phyloP scores from a whole-genome alignment of 2,888 invertebrate species.

The Pristionchus mayeri region DNA sequence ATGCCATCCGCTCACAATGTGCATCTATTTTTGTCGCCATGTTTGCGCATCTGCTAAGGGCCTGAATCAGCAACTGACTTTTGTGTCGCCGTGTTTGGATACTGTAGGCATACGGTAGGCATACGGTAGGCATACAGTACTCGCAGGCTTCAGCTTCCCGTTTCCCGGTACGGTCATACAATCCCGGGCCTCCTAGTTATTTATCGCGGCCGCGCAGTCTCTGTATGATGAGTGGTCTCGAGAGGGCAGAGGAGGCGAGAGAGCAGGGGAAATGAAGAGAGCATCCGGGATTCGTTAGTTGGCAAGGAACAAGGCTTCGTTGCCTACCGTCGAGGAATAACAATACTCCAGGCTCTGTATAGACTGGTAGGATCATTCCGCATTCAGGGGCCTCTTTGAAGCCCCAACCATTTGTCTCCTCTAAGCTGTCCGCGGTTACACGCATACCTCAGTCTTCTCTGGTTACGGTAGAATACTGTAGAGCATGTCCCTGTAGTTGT shows the following conservation, averaged over 20 bases:
- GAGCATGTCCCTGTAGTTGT: too few species aligned
- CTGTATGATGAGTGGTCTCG: background rate
- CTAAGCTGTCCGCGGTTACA: background rate
- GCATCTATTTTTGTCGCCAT: constrained; percentile 3
- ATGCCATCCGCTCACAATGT: background rate
- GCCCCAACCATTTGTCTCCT: background rate
- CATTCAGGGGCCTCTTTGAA: constrained; percentile 2
- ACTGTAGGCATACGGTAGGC: background rate
- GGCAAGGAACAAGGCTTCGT: constrained; percentile 1
- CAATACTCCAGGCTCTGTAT: constrained; percentile 26
- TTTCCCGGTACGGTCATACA: background rate
- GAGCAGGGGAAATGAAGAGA: background rate
- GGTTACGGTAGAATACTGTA: too few species aligned
- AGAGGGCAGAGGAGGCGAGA: background rate
- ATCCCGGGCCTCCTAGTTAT: background rate
- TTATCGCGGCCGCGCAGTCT: background rate
- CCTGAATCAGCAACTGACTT: background rate
- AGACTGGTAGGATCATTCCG: background rate
- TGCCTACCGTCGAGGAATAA: background rate
- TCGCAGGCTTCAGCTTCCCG: background rate
- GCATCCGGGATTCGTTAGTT: constrained; percentile 21
- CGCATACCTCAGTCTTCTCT: too few species aligned
- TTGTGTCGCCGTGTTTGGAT: background rate
- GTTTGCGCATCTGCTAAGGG: background rate
- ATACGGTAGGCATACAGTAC: background rate